These are phyloP conservation scores for Aphyosemion australe DNA, from an alignment of 2,113 vertebrate species.

Conservation along the genomic window DNA sequence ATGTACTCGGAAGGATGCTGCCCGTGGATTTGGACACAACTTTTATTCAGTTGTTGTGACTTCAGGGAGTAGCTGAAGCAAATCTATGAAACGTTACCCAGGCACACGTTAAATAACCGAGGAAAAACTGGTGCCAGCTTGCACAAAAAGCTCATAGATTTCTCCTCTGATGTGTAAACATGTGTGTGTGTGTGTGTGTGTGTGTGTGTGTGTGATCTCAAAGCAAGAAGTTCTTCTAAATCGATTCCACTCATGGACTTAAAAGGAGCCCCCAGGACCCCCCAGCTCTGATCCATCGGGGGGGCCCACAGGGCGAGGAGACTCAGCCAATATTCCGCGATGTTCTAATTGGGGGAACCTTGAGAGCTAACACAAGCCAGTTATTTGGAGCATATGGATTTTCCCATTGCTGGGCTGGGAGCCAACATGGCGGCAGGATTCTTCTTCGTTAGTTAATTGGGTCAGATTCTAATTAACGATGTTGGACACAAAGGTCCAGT, in stretches of 20 bases:
- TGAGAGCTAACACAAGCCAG: slow-evolving; percentile 61
- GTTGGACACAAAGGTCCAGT: slow-evolving; percentile 49
- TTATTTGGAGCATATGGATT: slow-evolving; percentile 81
- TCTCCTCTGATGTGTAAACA: no score
- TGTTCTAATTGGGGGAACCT: slow-evolving; percentile 71
- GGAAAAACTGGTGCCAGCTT: no score
- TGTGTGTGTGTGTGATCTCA: background rate
- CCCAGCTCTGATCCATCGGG: slow-evolving; percentile 39
- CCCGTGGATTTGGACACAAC: no score
- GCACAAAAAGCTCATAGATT: no score
- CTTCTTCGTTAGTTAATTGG: slow-evolving; percentile 75
- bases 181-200: no score
- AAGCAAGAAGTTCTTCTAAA: slow-evolving; percentile 11
- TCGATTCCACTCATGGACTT: slow-evolving; percentile 17
- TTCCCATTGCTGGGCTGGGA: slow-evolving; percentile 73
- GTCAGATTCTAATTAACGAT: slow-evolving; percentile 70
- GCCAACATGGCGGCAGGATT: slow-evolving; percentile 74
- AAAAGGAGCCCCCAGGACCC: slow-evolving; percentile 43
- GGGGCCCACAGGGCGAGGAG: slow-evolving; percentile 47
- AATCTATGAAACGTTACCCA: no score
- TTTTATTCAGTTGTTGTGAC: no score
- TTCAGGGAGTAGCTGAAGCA: no score
- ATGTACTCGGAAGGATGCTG: no score
- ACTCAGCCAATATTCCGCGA: slow-evolving; percentile 56
- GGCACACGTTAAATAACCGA: no score